Conservation (phyloP, 2,888 invertebrate genomes). For the Periphyllus acericola region DNA sequence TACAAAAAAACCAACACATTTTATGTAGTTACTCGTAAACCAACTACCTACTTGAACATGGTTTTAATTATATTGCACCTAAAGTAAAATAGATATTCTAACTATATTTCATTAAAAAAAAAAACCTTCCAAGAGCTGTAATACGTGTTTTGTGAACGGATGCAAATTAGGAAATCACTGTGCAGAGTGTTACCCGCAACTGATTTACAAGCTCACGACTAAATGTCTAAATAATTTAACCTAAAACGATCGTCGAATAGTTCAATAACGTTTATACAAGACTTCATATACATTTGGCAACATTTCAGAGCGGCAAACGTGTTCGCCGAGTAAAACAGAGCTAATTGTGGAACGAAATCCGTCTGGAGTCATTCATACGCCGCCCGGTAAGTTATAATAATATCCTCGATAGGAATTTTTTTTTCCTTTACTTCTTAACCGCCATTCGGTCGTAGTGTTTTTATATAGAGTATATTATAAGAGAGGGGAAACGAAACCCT, state of each 20-base stretch:
- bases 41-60: no score
- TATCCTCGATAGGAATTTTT: constrained; percentile 58
- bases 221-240: not conserved
- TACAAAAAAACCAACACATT: no score
- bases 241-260: constrained; percentile 13
- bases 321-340: constrained; percentile 31
- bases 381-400: constrained; percentile 59
- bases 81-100: no score
- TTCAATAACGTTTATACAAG: constrained; percentile 50
- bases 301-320: constrained; percentile 29
- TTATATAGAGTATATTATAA: constrained; percentile 39
- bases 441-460: constrained; percentile 44
- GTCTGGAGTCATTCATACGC: constrained; percentile 56
- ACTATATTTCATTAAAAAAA: no score
- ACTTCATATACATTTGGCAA: constrained; percentile 45
- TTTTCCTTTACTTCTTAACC: constrained; percentile 50
- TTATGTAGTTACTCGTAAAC: no score
- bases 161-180: no score
- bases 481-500: constrained; percentile 58
- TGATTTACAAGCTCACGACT: no score
- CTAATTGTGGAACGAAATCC: constrained; percentile 60
- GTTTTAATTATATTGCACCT: no score
- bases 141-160: no score
- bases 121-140: no score
- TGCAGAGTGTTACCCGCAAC: no score